Conservation (phyloP, 1,140 invertebrate genomes). For the Papilio xuthus region DNA sequence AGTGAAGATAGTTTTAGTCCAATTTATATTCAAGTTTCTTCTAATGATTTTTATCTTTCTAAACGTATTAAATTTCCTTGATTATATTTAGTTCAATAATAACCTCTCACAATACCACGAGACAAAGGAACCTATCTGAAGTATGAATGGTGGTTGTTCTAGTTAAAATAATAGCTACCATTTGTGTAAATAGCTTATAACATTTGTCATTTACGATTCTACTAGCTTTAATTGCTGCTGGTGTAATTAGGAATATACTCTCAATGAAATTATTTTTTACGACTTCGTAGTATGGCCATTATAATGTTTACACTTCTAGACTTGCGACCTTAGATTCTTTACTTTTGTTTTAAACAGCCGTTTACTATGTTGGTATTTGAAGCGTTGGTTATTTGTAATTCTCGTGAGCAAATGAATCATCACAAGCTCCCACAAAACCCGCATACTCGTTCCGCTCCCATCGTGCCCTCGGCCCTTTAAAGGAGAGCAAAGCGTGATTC, state of each 20-base stretch:
- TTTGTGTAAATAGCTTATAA: slow-evolving; percentile 16
- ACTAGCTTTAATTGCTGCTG: not conserved
- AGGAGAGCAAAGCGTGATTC: not conserved
- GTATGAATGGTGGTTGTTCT: not conserved
- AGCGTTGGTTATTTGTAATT: not conserved
- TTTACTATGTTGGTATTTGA: not conserved
- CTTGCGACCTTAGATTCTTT: not conserved
- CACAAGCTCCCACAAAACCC: slow-evolving; percentile 7
- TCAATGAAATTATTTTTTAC: slow-evolving; percentile 1
- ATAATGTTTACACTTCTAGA: not conserved
- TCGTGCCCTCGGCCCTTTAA: not conserved
- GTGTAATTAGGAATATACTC: not conserved
- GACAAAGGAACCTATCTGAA: not conserved
- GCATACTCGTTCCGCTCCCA: slow-evolving; percentile 1
- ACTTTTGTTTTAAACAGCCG: not conserved
- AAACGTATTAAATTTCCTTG: not conserved
- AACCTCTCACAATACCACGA: not conserved
- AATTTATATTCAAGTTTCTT: slow-evolving; percentile 13
- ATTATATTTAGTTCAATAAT: slow-evolving; percentile 3
- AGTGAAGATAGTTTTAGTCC: not conserved
- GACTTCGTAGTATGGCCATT: not conserved
- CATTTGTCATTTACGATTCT: slow-evolving; percentile 12
- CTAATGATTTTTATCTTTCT: not conserved
- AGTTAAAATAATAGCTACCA: not conserved
- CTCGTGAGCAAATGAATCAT: not conserved